Conservation (phyloP, 2,888 invertebrate species). For the Gisinianus flammeolus region DNA sequence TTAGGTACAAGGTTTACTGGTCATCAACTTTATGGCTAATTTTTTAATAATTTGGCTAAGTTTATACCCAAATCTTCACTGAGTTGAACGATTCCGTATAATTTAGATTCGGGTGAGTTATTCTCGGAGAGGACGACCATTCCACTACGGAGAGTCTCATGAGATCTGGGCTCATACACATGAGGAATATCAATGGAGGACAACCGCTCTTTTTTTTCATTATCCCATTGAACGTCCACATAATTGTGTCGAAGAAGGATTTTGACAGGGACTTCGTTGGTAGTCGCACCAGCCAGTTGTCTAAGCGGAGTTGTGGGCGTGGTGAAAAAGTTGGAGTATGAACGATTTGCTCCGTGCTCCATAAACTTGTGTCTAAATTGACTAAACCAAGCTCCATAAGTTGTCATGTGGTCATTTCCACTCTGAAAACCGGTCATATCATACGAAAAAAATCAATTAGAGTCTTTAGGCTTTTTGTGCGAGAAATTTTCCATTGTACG, state of each 20-base stretch:
- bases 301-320: not conserved
- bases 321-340: not conserved
- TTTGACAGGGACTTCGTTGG: slow-evolving; percentile 48
- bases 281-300: slow-evolving; percentile 3
- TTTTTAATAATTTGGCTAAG: not conserved
- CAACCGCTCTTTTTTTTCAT: slow-evolving; percentile 11
- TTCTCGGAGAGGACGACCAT: slow-evolving; percentile 18
- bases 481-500: too few relatives aligned
- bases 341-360: slow-evolving; percentile 4
- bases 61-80: slow-evolving; percentile 46
- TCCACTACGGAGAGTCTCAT: slow-evolving; percentile 11
- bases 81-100: slow-evolving; percentile 52
- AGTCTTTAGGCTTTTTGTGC: too few relatives aligned
- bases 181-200: slow-evolving; percentile 40
- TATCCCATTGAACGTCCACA: slow-evolving; percentile 50
- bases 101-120: slow-evolving; percentile 15
- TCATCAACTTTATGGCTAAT: not conserved
- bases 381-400: slow-evolving; percentile 43
- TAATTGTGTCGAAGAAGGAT: slow-evolving; percentile 47
- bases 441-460: not conserved
- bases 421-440: too few relatives aligned
- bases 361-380: slow-evolving; percentile 38
- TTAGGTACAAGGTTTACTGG: too few relatives aligned
- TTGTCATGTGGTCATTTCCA: slow-evolving; percentile 11
- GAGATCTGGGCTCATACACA: slow-evolving; percentile 5